Percentiles rank a stretch among this genome's conserved stretches.
phyloP scores from a whole-genome alignment of 2,888 invertebrate species.

The Amphimallon solstitiale region DNA sequence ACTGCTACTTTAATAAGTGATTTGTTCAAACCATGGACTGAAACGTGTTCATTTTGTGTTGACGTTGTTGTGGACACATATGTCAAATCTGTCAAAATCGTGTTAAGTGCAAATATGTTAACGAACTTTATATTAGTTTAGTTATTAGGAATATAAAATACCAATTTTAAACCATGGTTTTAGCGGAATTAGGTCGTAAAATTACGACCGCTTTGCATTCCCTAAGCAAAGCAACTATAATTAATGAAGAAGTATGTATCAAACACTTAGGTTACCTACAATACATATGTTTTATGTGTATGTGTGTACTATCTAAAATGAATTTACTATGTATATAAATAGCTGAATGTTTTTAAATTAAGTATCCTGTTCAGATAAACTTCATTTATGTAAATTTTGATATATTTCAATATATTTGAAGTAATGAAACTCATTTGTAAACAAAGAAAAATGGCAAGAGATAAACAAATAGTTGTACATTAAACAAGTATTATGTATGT shows the following conservation, averaged over 20 bases:
- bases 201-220: conserved; percentile 98
- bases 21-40: no score
- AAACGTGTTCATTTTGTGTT: no score
- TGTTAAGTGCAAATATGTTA: conserved; percentile 7
- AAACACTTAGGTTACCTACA: conserved; percentile 44
- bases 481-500: no score
- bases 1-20: no score
- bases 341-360: neutral
- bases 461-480: no score
- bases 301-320: no score
- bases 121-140: neutral
- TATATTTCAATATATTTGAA: no score
- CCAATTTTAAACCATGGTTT: conserved; percentile 82
- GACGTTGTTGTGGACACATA: no score
- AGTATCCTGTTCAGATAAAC: no score
- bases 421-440: no score
- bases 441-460: no score
- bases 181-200: conserved; percentile 99
- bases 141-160: neutral
- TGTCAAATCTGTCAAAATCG: conserved; percentile 13
- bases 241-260: conserved; percentile 90
- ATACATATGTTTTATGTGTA: conserved; percentile 30
- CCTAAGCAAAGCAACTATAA: conserved; percentile 96
- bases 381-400: no score
- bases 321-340: conserved; percentile 22